Base-by-base conservation (phyloP, 2,797 vertebrate species). In the Eulemur mongoz region DNA sequence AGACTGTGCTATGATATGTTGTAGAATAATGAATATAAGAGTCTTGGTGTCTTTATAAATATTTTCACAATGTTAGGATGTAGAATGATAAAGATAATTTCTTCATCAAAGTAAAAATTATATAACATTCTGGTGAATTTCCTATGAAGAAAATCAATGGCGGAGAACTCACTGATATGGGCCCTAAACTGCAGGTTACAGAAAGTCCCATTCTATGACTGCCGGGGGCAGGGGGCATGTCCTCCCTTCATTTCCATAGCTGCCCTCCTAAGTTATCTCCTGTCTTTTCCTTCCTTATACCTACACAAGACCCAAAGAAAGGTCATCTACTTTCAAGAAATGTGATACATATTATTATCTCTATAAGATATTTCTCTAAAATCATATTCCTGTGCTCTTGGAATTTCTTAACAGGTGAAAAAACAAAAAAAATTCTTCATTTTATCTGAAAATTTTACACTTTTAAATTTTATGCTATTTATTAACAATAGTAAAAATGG, bases 361-460 rank as follows among this genome's bases (percentile, higher is more conserved):
- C 20, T 78, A 61, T 8, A 6, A 12, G 94, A 70, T 13, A 54
- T 82, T 96, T 84, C 67, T 76, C 20, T 69, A 95, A 93, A 54
- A 93, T 88, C 9, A 23, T 84, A 72, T 75, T 59, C 88, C 18
- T 86, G 9, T 25, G 35, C 20, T 9, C 14, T 61, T 79, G 78
- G 76, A 81, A 40, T 59, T 96, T 88, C 13, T 90, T 25, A 65
- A 59, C 59, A 94, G 43, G 14, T 89, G 48, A 65, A 65, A 40
- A 61, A 78, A 45, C 23, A 63, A 72, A 87, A 52, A 67, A 1
- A 15, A 1, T 65, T 11, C 2, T 50, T 48, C 43, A 50, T 67
- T 89, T 95, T 88, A 88, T 40, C 59, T 91, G 57, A 91, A 94
- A 78, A 32, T 73, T 81, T 94, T 7, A 65, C 27, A 81, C 7